Evolutionary conservation across 2,797 vertebrate species (phyloP).

Genomic region (Huso huso): DNA sequence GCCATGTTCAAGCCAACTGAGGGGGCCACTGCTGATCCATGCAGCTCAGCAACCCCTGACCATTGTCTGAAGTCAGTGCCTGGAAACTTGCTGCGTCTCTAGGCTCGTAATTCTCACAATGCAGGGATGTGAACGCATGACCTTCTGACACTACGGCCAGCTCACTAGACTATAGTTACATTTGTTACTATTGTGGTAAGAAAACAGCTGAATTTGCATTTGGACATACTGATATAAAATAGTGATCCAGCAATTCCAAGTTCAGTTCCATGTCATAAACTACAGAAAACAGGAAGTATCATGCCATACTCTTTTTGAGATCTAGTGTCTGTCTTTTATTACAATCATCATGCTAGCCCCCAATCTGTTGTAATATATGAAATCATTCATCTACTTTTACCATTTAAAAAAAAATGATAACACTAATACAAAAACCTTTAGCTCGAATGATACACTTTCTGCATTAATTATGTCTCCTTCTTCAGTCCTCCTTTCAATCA

Average conservation of each 20-base stretch:
- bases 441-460: too few relatives aligned
- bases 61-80: slow-evolving; percentile 37
- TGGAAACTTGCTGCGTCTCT: slow-evolving; percentile 37
- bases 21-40: slow-evolving; percentile 24
- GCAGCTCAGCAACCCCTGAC: slow-evolving; percentile 26
- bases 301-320: too few relatives aligned
- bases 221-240: background rate
- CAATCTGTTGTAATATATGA: too few relatives aligned
- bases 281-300: background rate
- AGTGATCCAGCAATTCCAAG: background rate
- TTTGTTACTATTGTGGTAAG: slow-evolving; percentile 22
- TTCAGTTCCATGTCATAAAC: background rate
- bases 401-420: too few relatives aligned
- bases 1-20: slow-evolving; percentile 18
- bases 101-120: slow-evolving; percentile 38
- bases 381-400: too few relatives aligned
- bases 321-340: too few relatives aligned
- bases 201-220: background rate
- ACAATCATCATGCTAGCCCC: too few relatives aligned
- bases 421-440: too few relatives aligned
- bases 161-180: slow-evolving; percentile 32
- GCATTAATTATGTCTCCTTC: too few relatives aligned
- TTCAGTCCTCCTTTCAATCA: too few relatives aligned
- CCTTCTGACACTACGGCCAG: slow-evolving; percentile 33
- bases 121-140: slow-evolving; percentile 41